Evolutionary conservation across 2,113 vertebrate genomes (phyloP), one percentile per base, ranked within the genome.

Genomic region (Phaetusa simplex): DNA sequence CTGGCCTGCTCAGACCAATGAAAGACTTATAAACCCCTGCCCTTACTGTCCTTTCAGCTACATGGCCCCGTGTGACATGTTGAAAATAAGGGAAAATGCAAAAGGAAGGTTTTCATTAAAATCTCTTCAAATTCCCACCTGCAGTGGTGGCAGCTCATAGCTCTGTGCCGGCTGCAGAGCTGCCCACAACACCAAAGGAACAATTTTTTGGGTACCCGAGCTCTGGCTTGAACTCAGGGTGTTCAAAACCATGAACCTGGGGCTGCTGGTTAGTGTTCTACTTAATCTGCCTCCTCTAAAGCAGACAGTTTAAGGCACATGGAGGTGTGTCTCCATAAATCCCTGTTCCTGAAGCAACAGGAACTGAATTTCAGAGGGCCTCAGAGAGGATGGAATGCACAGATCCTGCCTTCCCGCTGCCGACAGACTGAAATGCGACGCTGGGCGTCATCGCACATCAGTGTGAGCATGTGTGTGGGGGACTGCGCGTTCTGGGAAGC

Each of bases 391-490:
- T 20, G 70, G 77, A 65, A 59, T 36, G 65, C 53, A 23, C 73
- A 62, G 49, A 86, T 73, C 76, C 65, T 65, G n/a, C 83, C 59
- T 42, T 50, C 61, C 93, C 2, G 6, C 87, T 94, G 93, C 92
- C 0, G 2, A 8, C 81, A 95, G 94, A 40, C 83, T 82, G 88
- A 64, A 84, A 61, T 9, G 70, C 69, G 24, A 0, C 0, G 2
- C 83, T 71, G 72, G 86, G 86, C 66, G 27, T 71, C 67, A 5
- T 42, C 14, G 24, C 82, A 78, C 52, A 8, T 86, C 8, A 13
- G 52, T 72, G 91, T 55, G 81, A 96, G 88, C 91, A 55, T 91
- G 91, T 96, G 94, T 78, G 95, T 14, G 89, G 73, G 94, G 96
- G 88, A 95, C 89, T 87, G 71, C 0, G 50, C 9, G 53, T 95